phyloP scores from a whole-genome alignment of 2,113 vertebrate species.

The Eubucco bourcierii region DNA sequence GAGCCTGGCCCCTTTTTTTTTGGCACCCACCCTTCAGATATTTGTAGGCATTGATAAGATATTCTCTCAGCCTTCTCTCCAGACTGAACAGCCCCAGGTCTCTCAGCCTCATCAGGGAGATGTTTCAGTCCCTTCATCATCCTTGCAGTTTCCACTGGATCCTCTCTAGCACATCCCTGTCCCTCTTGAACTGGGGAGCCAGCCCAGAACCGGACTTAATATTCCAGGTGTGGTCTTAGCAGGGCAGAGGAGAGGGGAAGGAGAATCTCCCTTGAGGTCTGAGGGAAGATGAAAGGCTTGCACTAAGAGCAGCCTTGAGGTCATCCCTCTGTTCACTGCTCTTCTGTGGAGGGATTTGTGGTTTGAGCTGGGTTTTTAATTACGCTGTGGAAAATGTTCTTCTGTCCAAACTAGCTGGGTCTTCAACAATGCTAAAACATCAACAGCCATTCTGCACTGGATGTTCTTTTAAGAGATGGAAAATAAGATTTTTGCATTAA shows the following conservation, averaged over 20 bases:
- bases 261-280: neutral
- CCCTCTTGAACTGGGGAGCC: too few species aligned
- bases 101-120: too few species aligned
- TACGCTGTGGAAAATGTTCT: neutral
- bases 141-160: too few species aligned
- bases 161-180: too few species aligned
- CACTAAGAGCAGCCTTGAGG: neutral
- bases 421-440: constrained; percentile 10
- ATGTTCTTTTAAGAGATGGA: constrained; percentile 16
- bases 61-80: too few species aligned
- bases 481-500: constrained; percentile 53
- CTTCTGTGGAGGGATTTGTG: neutral
- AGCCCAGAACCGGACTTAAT: too few species aligned
- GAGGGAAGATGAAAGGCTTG: neutral
- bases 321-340: neutral
- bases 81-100: too few species aligned
- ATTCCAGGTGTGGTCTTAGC: too few species aligned
- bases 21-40: too few species aligned
- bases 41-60: too few species aligned
- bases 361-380: neutral
- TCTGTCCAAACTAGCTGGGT: neutral
- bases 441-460: constrained; percentile 18
- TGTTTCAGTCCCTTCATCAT: too few species aligned
- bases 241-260: neutral
- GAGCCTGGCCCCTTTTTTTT: too few species aligned